phyloP scores from a whole-genome alignment of 2,797 vertebrate genomes.

The Argya squamiceps region DNA sequence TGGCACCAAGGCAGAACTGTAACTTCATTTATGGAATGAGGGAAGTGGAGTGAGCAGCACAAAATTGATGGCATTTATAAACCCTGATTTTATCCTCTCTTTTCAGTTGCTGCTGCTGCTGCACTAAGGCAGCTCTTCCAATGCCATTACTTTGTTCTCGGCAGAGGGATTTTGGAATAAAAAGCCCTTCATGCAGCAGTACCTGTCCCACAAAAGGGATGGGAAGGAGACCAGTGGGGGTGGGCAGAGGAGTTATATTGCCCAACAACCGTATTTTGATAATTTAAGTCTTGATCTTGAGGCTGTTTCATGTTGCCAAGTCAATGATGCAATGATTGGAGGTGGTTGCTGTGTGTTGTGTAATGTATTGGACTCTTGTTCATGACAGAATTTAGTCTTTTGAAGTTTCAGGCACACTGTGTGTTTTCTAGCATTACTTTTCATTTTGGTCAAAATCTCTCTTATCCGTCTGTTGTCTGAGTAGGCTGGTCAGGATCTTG shows the following conservation, averaged over 20 bases:
- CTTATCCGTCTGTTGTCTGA: background rate
- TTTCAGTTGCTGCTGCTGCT: background rate
- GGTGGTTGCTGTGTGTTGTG: background rate
- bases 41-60: background rate
- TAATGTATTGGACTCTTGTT: background rate
- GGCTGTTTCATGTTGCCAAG: background rate
- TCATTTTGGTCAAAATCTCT: background rate
- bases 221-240: background rate
- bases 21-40: background rate
- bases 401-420: background rate
- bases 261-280: background rate
- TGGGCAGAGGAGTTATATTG: background rate
- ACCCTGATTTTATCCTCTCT: background rate
- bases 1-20: background rate
- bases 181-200: background rate
- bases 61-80: rapidly evolving
- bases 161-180: background rate
- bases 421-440: background rate
- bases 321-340: background rate
- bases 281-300: background rate
- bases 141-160: background rate
- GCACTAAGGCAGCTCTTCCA: background rate
- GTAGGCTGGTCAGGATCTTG: background rate
- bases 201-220: background rate
- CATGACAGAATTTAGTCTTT: background rate